Evolutionary conservation across 1,140 invertebrate species (phyloP), one percentile per base, ranked within the genome.

Genomic region (Charaxes varanes): DNA sequence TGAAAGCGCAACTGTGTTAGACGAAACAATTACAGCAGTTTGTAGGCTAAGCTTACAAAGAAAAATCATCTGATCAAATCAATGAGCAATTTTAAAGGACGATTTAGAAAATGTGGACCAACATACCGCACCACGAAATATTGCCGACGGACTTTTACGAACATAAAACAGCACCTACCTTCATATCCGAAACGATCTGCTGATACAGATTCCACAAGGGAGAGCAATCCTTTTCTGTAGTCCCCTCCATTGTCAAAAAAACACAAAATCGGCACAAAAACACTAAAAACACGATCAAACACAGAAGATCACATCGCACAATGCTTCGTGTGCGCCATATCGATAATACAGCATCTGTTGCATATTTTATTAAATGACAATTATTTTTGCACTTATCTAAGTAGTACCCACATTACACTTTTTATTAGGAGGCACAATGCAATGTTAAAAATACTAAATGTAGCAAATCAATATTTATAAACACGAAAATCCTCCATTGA

Each of bases 381-480:
- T 41, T 27, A 56, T 49, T 44, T n/a, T 54, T 47, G 24, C 41
- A 58, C 55, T 58, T 47, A 26, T 58, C 59, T 47, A 37, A 16
- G 16, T 15, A 49, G 51, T 54, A 63, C 58, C 68, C 78, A 80
- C 76, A 78, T 77, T 71, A 68, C 79, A 77, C 65, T 62, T 48
- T 38, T 62, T 53, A 49, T 54, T 61, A 53, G 19, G 46, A 45
- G 35, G 53, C 51, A 57, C 50, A 65, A 61, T 49, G 36, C 52
- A 69, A 60, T 43, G 38, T 41, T 56, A 41, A 59, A 66, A 81
- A 68, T 58, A 70, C 58, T 38, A 62, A 63, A 62, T 58, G 59
- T 53, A 64, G 72, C 72, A 74, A 79, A 83, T 83, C 79, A 83
- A 83, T 83, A 83, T 83, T 82, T 83, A 80, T 80, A 82, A 80